phyloP scores from a whole-genome alignment of 1,140 invertebrate genomes.

The Euglossa dilemma region DNA sequence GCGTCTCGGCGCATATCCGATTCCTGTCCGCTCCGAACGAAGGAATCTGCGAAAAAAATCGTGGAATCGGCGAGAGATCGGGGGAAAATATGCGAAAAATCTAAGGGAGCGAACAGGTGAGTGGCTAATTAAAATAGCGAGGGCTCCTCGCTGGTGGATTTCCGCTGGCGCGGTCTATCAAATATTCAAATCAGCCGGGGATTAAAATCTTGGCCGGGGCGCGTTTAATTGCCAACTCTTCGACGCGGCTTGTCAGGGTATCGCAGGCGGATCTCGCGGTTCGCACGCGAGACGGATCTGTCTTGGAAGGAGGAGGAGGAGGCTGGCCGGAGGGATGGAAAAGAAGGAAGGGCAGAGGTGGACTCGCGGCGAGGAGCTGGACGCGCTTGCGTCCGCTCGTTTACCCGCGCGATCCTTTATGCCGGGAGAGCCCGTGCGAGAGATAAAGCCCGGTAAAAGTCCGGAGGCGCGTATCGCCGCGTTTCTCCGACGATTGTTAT shows the following conservation, averaged over 20 bases:
- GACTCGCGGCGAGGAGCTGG: conserved; percentile 33
- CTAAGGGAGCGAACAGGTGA: too few relatives aligned
- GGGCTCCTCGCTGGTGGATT: too few relatives aligned
- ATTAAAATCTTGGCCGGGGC: conserved; percentile 32
- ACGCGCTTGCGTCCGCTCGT: conserved; percentile 65
- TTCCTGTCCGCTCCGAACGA: too few relatives aligned
- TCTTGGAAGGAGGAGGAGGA: conserved; percentile 24
- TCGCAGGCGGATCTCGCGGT: conserved; percentile 48
- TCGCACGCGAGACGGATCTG: conserved; percentile 61
- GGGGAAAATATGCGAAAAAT: too few relatives aligned
- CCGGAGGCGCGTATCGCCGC: conserved; percentile 69
- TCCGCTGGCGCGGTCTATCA: neutral
- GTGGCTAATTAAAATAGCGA: too few relatives aligned
- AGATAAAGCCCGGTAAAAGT: conserved; percentile 72
- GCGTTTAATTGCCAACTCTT: conserved; percentile 48
- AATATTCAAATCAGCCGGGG: conserved; percentile 30
- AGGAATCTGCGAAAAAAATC: too few relatives aligned
- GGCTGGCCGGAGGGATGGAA: neutral
- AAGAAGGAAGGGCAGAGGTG: neutral
- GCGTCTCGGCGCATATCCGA: too few relatives aligned
- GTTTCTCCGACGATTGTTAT: conserved; percentile 76
- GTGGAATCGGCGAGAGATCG: too few relatives aligned
- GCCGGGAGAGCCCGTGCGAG: conserved; percentile 22
- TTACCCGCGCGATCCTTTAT: conserved; percentile 63
- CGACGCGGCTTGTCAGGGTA: conserved; percentile 44